Percentiles rank a stretch among this genome's conserved stretches.
phyloP scores from a whole-genome alignment of 2,797 vertebrate genomes.

The Phalanger gymnotis region DNA sequence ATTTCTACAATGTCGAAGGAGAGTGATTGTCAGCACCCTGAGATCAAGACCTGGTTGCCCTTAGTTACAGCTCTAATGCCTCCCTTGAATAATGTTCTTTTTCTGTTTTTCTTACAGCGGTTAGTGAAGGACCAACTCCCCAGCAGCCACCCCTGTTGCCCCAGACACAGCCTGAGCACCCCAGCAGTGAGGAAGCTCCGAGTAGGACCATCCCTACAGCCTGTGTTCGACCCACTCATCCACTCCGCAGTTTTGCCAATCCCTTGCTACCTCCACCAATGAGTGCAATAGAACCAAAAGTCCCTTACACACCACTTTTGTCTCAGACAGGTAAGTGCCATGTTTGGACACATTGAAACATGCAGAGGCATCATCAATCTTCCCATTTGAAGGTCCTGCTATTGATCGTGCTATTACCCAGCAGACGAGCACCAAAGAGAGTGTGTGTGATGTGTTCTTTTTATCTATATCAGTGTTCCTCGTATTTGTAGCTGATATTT shows the following conservation, averaged over 20 bases:
- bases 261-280: constrained; percentile 94
- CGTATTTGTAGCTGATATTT: not conserved
- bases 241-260: constrained; percentile 94
- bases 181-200: constrained; percentile 86
- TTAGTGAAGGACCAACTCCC: constrained; percentile 81
- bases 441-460: fast-evolving
- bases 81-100: constrained; percentile 1
- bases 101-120: constrained; percentile 76
- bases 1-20: not conserved
- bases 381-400: not conserved
- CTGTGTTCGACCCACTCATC: constrained; percentile 93
- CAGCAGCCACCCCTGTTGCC: constrained; percentile 88
- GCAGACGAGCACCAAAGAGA: not conserved
- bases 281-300: constrained; percentile 94
- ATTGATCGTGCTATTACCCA: fast-evolving
- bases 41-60: not conserved
- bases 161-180: constrained; percentile 85
- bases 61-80: not conserved
- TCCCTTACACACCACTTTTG: constrained; percentile 91
- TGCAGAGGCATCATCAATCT: not conserved
- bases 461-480: fast-evolving
- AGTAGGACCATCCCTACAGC: constrained; percentile 94
- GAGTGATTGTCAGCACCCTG: not conserved
- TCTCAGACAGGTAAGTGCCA: constrained; percentile 89
- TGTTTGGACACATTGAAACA: fast-evolving